Evolutionary conservation across 2,888 invertebrate genomes (phyloP).

Genomic region (Danaus chrysippus): DNA sequence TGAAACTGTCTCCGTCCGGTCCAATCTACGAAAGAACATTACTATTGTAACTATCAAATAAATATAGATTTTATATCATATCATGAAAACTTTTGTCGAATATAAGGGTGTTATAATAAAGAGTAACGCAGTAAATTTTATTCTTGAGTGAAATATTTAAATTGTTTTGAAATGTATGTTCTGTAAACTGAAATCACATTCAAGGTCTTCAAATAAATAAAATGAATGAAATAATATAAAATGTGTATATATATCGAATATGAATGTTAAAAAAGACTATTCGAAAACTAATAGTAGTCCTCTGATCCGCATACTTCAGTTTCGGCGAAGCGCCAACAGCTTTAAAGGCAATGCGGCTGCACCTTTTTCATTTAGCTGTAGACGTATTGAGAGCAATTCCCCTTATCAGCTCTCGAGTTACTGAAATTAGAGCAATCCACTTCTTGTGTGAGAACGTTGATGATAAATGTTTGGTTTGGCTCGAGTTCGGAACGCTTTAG

Average conservation of each 20-base stretch:
- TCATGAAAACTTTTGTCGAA: no score
- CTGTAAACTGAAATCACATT: background rate
- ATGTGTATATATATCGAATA: background rate
- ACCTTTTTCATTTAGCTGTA: constrained; percentile 30
- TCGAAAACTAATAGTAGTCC: constrained; percentile 16
- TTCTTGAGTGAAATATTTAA: no score
- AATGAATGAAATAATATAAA: background rate
- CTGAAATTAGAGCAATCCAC: constrained; percentile 26
- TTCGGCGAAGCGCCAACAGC: constrained; percentile 25
- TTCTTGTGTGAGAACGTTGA: constrained; percentile 11
- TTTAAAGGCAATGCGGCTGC: constrained; percentile 29
- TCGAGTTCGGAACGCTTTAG: constrained; percentile 7
- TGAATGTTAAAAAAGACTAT: no score
- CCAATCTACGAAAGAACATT: constrained; percentile 13
- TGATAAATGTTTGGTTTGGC: constrained; percentile 15
- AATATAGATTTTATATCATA: no score
- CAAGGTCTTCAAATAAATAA: background rate
- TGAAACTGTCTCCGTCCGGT: constrained; percentile 27
- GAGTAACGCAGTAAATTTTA: no score
- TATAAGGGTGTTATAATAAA: no score
- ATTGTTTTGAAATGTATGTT: no score
- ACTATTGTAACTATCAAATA: background rate
- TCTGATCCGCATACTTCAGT: constrained; percentile 12
- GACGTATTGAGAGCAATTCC: constrained; percentile 29
- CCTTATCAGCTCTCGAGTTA: constrained; percentile 27